Evolutionary conservation across 2,888 invertebrate species (phyloP), one percentile per base, ranked within the genome.

Genomic region (Deilephila porcellus): DNA sequence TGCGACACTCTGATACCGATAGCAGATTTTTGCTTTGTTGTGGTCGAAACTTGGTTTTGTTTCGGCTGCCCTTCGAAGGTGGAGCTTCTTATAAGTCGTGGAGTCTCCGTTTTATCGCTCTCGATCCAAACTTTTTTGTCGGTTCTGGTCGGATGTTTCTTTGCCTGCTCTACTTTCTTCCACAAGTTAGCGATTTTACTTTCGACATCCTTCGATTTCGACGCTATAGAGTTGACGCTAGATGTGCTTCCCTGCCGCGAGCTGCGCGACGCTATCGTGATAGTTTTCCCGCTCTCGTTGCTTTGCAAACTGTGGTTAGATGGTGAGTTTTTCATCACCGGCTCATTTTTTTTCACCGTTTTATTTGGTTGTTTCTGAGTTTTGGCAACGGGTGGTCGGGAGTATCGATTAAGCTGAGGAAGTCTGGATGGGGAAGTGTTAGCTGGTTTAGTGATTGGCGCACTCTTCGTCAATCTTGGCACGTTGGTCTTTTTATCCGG

Each of bases 111-210:
- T 78, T 92, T 90, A 72, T 90, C 87, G 75, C 90, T 84, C 74
- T 95, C 94, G 60, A 96, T 95, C 96, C 96, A 96, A 11, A 96
- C 96, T 76, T 95, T 92, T 67, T 94, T 95, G 74, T 96, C 96
- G 11, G 95, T 95, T 81, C 95, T 96, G 4, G 93, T 89, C 67
- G 91, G 95, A 78, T 95, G 95, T 74, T 95, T 96, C 79, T 96
- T 97, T 60, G 92, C 96, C 74, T 97, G 96, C 81, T 97, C 97
- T 0, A 97, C 97, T 85, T 96, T 97, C 83, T 97, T 97, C 97
- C 97, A 98, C 20, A 98, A 89, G 82, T 96, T 97, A 0, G 97
- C 97, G 73, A 98, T 97, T 88, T 97, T 97, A 87, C 97, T 97
- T 17, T 97, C 96, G 0, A 97, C 96, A 78, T 97, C 96, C 88